Conservation (phyloP, 2,797 vertebrate species). For the Spheniscus humboldti region DNA sequence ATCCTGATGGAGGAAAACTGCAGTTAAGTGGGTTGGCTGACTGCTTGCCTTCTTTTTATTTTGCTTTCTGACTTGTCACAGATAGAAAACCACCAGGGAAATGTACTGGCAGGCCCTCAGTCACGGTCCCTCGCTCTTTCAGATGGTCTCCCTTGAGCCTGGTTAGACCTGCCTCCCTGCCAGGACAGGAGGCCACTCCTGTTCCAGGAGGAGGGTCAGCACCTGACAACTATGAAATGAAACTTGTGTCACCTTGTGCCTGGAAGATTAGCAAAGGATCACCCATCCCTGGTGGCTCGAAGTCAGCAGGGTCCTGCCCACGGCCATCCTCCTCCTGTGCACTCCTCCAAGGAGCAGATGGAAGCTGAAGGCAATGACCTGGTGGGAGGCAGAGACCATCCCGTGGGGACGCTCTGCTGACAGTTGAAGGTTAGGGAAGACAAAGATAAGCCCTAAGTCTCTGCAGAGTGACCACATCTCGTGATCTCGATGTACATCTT, state of each 20-base stretch:
- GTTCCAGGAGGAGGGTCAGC: not conserved
- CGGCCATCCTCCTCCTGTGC: not conserved
- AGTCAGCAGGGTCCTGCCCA: not conserved
- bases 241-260: not conserved
- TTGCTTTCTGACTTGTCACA: conserved; percentile 31
- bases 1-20: conserved; percentile 57
- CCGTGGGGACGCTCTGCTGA: not conserved
- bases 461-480: not conserved
- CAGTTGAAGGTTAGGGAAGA: not conserved
- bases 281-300: not conserved
- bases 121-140: not conserved
- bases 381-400: not conserved
- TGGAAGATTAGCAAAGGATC: not conserved
- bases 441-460: not conserved
- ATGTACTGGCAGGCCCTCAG: not conserved
- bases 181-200: not conserved
- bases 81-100: conserved; percentile 8
- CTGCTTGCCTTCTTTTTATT: conserved; percentile 39
- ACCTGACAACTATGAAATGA: not conserved
- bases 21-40: conserved; percentile 51
- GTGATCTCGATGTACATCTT: not conserved
- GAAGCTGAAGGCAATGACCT: not conserved
- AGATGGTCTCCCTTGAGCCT: not conserved
- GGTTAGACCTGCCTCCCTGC: not conserved
- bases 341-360: not conserved